Evolutionary conservation across 2,888 invertebrate genomes (phyloP), one percentile per base, ranked within the genome.

Genomic region (Polymixis lichenea): DNA sequence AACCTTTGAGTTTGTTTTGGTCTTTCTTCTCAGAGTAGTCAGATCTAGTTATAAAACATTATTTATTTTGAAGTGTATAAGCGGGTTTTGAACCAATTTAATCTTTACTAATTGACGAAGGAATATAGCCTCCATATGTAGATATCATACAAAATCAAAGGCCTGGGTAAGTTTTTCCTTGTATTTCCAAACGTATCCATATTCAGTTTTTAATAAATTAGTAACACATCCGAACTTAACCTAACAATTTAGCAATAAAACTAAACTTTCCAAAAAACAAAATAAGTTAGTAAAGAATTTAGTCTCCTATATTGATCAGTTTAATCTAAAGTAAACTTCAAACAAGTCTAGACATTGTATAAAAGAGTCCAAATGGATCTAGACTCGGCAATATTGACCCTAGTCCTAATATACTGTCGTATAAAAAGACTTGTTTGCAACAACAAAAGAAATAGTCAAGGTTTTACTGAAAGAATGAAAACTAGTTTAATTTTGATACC

Each of bases 321-420:
- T 22, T 46, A 66, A n/a, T 46, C 22, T 32, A 43, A 28, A 51
- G 28, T n/a, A 71, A 71, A 82, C 38, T 73, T 67, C 38, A 67
- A 53, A 56, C 8, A 17, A 51, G 61, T 80, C 78, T 70, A 82
- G 78, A 73, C 73, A 43, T 49, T 73, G 9, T 70, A 25, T 49
- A 71, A 64, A 77, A 51, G 25, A 67, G 62, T 62, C 15, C 32
- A 56, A 53, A 4, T 61, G 38, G 51, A 62, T 66, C n/a, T 62
- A 62, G 25, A 25, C 77, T 4, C 2, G 49, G 25, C 28, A 73
- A 51, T 55, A 67, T 81, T 62, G 61, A 58, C 61, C 49, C 19
- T 58, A 28, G 2, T 15, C 25, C 32, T 58, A 68, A 61, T 64
- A 74, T 15, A 53, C 49, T 53, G 55, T 32, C 15, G 49, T 72